Base-by-base conservation (phyloP, 2,888 invertebrate genomes). In the Brachypterus glaber region DNA sequence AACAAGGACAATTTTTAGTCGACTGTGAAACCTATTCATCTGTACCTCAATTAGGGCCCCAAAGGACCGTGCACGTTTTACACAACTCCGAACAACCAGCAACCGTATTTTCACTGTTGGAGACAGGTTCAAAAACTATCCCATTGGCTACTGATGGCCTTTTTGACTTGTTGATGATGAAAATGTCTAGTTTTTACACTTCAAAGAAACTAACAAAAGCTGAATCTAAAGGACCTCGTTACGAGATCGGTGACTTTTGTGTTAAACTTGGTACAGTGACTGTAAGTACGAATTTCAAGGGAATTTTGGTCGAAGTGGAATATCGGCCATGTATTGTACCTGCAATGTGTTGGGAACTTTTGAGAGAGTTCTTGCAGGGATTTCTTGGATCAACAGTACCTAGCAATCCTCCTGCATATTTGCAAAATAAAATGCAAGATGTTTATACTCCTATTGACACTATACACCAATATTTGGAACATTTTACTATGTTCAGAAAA, bases 1-100 rank as follows among this genome's bases (percentile, higher is more conserved):
- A 86, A 57, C 79, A 83, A 40, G 95, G 95, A 0, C 89, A 87
- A 53, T 95, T 93, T 63, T 65, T 88, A 33, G 93, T 96, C 0
- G 95, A 96, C 59, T 96, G 95, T 55, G 95, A 96, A 63, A 92
- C 92, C 0, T 93, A 87, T 58, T 79, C 80, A 26, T 86, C 88
- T 1, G 77, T 81, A 30, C 81, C 83, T 1, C 77, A 79, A 53
- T 70, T 84, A 59, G 87, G 84, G 3, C 75, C 78, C 31, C 81
- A 83, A 41, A 79, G 86, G 54, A 83, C 85, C 0, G 83, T 93
- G 0, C 90, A 93, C 64, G 82, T 95, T n/a, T 71, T 96, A 5
- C 93, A 95, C 67, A 90, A 95, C 64, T 92, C 90, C 0, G 95
- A 96, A 60, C 88, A 91, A 58, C 95, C 95, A 0, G 92, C 91